These are phyloP conservation scores for Philereme transversata DNA, from an alignment of 2,888 invertebrate genomes.

Conservation along the genomic window DNA sequence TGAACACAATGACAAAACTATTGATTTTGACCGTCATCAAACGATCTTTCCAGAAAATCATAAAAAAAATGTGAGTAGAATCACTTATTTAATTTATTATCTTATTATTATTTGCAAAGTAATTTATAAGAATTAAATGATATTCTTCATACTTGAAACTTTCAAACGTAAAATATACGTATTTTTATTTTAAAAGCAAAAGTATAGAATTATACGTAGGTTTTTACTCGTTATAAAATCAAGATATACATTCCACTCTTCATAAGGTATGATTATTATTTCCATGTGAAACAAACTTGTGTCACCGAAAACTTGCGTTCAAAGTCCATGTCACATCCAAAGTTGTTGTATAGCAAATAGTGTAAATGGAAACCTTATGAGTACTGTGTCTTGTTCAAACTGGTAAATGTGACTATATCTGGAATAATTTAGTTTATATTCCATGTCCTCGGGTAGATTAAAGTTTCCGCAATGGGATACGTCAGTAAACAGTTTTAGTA, in stretches of 20 bases:
- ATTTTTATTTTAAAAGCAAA: too few species aligned
- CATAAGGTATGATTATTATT: slow-evolving; percentile 21
- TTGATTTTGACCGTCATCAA: slow-evolving; percentile 51
- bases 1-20: slow-evolving; percentile 35
- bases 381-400: slow-evolving; percentile 25
- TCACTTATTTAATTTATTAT: background rate
- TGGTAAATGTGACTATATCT: slow-evolving; percentile 39
- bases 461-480: slow-evolving; percentile 57
- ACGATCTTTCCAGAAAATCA: slow-evolving; percentile 56
- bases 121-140: too few species aligned
- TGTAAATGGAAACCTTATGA: slow-evolving; percentile 19
- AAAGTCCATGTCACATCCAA: slow-evolving; percentile 28
- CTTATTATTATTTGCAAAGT: too few species aligned
- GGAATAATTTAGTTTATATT: slow-evolving; percentile 47
- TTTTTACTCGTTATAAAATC: too few species aligned
- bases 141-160: too few species aligned
- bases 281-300: slow-evolving; percentile 21
- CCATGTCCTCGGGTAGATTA: slow-evolving; percentile 53
- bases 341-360: slow-evolving; percentile 2
- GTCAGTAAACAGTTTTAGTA: slow-evolving; percentile 43
- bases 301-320: slow-evolving; percentile 12
- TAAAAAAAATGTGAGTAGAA: slow-evolving; percentile 63
- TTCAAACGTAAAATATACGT: too few species aligned
- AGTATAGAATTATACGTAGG: too few species aligned
- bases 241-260: slow-evolving; percentile 3